A percentile compares a stretch with the other conserved stretches of the same genome.
These are phyloP conservation scores for Mesorhabditis spiculigera DNA, from an alignment of 2,888 invertebrate species.

Conservation along the genomic window DNA sequence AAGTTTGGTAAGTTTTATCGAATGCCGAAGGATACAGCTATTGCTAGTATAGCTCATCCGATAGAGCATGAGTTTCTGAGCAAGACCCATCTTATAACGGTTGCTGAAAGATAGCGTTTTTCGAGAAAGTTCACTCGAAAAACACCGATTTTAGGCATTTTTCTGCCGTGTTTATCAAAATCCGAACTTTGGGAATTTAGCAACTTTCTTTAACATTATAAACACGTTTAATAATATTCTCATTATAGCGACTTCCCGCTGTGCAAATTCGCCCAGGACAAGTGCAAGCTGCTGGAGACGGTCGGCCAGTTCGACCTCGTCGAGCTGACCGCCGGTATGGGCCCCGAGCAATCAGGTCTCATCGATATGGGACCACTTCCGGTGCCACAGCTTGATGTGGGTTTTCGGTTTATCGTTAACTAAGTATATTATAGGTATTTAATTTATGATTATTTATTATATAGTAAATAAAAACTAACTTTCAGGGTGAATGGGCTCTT, in stretches of 20 bases:
- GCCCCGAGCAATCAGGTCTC: slow-evolving; percentile 32
- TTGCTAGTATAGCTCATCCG: neutral
- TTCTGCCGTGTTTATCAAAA: too few relatives aligned
- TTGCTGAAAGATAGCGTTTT: too few relatives aligned
- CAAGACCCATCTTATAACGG: neutral
- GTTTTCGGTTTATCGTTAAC: neutral
- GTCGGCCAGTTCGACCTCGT: slow-evolving; percentile 37
- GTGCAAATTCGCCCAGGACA: slow-evolving; percentile 6
- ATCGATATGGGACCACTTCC: slow-evolving; percentile 43
- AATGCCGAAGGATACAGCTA: neutral
- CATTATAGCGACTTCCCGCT: neutral
- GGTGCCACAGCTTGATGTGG: slow-evolving; percentile 37
- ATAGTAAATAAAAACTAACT: neutral
- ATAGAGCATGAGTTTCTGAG: neutral
- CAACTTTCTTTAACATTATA: too few relatives aligned
- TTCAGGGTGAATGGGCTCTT: slow-evolving; percentile 39
- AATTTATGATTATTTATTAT: too few relatives aligned
- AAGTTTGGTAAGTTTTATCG: slow-evolving; percentile 39
- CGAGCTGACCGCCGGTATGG: slow-evolving; percentile 25
- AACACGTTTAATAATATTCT: too few relatives aligned
- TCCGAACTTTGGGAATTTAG: slow-evolving; percentile 43
- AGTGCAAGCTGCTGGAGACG: neutral
- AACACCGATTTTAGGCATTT: too few relatives aligned
- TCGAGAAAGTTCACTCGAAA: too few relatives aligned
- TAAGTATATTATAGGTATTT: neutral